Conservation (phyloP, 2,888 invertebrate species). For the Chymomyza amoena region DNA sequence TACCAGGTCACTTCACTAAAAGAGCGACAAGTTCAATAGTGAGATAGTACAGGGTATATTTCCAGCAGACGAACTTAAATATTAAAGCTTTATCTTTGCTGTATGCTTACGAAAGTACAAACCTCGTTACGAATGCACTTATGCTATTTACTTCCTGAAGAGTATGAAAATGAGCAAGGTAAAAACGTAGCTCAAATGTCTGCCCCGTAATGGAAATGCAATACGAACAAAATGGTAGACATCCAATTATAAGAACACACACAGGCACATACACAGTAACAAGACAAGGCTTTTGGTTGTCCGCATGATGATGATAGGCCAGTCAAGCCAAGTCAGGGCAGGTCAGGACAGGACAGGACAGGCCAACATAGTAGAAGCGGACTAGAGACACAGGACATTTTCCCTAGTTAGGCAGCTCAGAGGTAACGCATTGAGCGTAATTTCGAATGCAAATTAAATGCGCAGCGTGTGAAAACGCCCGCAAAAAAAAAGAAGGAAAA, state of each 20-base stretch:
- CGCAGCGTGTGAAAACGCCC: slow-evolving; percentile 42
- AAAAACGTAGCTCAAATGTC: not conserved
- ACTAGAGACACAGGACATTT: not conserved
- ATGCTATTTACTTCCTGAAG: not conserved
- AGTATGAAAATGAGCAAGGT: not conserved
- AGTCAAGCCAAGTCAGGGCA: too few species aligned
- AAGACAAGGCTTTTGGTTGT: slow-evolving; percentile 6
- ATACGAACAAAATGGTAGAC: slow-evolving; percentile 38
- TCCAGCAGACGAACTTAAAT: too few species aligned
- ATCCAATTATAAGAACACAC: slow-evolving; percentile 64
- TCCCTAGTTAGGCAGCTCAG: not conserved
- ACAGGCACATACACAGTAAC: slow-evolving; percentile 19
- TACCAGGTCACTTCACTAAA: too few species aligned
- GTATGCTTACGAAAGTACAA: too few species aligned
- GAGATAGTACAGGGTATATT: too few species aligned
- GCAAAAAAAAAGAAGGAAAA: not conserved
- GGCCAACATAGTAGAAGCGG: not conserved
- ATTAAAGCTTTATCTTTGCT: too few species aligned
- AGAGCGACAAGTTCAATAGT: too few species aligned
- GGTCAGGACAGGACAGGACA: slow-evolving; percentile 8
- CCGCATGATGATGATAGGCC: slow-evolving; percentile 49
- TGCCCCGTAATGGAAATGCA: slow-evolving; percentile 37
- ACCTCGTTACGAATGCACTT: not conserved
- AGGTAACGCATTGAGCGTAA: slow-evolving; percentile 10
- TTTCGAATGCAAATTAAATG: slow-evolving; percentile 70